Conservation (phyloP, 30 jellyfish, hydroid and myxozoan genomes). For the Phacellophora camtschatica region DNA sequence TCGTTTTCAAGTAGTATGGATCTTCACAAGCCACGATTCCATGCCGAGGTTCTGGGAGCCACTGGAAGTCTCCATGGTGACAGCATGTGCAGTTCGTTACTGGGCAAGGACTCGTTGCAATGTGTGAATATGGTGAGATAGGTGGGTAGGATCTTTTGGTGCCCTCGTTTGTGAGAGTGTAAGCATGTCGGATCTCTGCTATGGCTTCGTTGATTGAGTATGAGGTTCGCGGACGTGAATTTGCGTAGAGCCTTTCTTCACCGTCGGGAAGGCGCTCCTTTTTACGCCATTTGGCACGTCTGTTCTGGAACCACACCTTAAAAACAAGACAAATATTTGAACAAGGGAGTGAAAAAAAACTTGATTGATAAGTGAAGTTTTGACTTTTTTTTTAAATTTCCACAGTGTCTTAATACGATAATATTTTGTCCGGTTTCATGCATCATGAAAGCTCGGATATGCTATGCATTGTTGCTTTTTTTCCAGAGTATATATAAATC, state of each 20-base stretch:
- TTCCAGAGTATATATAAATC: neutral
- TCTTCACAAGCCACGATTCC: constrained; percentile 44
- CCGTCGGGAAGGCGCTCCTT: constrained; percentile 59
- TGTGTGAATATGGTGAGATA: constrained; percentile 46
- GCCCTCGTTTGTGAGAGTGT: constrained; percentile 45
- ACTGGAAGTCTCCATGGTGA: constrained; percentile 46
- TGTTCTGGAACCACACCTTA: constrained; percentile 82
- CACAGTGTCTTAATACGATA: too few relatives aligned
- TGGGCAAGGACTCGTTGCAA: constrained; percentile 43
- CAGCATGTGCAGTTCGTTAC: constrained; percentile 66
- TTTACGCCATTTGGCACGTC: constrained; percentile 86
- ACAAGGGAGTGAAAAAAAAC: too few relatives aligned
- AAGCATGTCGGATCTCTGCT: constrained; percentile 63
- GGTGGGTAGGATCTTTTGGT: constrained; percentile 38
- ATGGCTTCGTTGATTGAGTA: constrained; percentile 66
- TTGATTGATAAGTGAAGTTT: too few relatives aligned
- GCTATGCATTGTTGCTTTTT: neutral
- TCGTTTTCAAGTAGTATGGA: constrained; percentile 36
- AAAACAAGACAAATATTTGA: too few relatives aligned
- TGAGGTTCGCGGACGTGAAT: constrained; percentile 54
- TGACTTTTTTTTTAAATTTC: too few relatives aligned
- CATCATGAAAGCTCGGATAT: too few relatives aligned
- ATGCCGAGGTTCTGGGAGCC: constrained; percentile 37
- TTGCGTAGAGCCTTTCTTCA: constrained; percentile 56
- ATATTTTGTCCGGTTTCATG: too few relatives aligned